Evolutionary conservation across 64 coral and sea anemone genomes (phyloP), one percentile per base, ranked within the genome.

Genomic region (Stichodactyla helianthus): DNA sequence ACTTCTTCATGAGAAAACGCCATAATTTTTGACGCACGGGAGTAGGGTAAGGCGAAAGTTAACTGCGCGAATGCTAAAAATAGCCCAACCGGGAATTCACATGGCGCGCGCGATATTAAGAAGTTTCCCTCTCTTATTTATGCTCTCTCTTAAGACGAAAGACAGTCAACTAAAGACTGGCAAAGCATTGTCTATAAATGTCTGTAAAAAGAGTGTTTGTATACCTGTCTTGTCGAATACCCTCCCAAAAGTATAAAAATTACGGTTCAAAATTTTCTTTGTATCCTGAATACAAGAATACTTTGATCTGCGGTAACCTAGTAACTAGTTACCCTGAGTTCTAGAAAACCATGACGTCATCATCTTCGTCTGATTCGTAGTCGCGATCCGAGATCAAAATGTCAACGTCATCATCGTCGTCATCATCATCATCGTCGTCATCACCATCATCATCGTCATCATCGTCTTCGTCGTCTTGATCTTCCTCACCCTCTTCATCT

Each of bases 361-460:
- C 88, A 53, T 94, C 95, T 27, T 93, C 93, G 18, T 98, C 95
- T 58, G 86, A 93, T 23, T 93, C 95, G 51, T 83, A 89, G 63
- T 89, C 88, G 53, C 86, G 86, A 63, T 90, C 94, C 5, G 84
- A 86, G 51, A 91, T 79, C 50, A 71, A 62, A 22, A 88, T 85
- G 51, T 91, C 93, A 53, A 88, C 54, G 52, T 91, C 88, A 85
- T 80, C 90, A 10, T 94, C 92, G 71, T 94, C 92, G 53, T 90
- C 88, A 61, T 93, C 92, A 70, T 93, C 91, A 54, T 97, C 91
- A 20, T 89, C 95, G 13, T 88, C 87, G 18, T 89, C 89, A 28
- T 92, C 84, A 53, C 92, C 89, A 7, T 89, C 92, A n/a, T 98
- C 86, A 19, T 91, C 92, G 19, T 97, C 95, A 52, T 97, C 94